Conservation (phyloP, 2,113 vertebrate genomes). For the Ranitomeya variabilis region DNA sequence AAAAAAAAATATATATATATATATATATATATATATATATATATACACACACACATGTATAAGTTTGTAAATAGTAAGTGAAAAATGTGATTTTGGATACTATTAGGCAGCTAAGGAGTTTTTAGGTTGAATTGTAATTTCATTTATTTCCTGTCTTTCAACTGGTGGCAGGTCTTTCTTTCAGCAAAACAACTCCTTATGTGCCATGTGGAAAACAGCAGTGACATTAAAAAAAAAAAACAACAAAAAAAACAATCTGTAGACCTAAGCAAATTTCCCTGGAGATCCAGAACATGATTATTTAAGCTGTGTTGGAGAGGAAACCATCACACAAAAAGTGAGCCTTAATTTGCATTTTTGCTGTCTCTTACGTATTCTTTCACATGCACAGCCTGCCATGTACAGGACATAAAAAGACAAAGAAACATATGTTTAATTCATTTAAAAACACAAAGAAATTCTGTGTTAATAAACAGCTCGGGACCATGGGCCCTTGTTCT, state of each 20-base stretch:
- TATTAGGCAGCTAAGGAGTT: background rate
- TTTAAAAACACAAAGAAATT: slow-evolving; percentile 58
- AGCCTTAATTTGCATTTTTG: slow-evolving; percentile 50
- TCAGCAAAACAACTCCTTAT: background rate
- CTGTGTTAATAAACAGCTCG: slow-evolving; percentile 56
- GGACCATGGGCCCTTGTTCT: slow-evolving; percentile 36
- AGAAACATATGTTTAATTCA: slow-evolving; percentile 56
- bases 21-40: too few relatives aligned
- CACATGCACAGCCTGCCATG: slow-evolving; percentile 40
- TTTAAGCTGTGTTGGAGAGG: slow-evolving; percentile 36
- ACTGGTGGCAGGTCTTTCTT: background rate
- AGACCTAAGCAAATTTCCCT: slow-evolving; percentile 29
- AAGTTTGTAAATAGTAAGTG: too few relatives aligned
- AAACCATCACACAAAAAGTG: slow-evolving; percentile 39
- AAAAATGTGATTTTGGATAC: background rate
- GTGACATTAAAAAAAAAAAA: slow-evolving; percentile 21
- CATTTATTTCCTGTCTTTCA: background rate
- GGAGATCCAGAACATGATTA: slow-evolving; percentile 43
- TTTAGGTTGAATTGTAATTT: background rate
- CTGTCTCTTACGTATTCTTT: slow-evolving; percentile 42
- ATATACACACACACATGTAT: too few relatives aligned
- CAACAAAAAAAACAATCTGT: background rate
- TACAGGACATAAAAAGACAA: slow-evolving; percentile 55
- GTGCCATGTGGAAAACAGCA: background rate
- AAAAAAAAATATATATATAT: too few relatives aligned